Percentiles rank a stretch among this genome's conserved stretches.
These are phyloP conservation scores for Drosophila repleta DNA, from an alignment of 1,140 invertebrate genomes.

Conservation along the genomic window DNA sequence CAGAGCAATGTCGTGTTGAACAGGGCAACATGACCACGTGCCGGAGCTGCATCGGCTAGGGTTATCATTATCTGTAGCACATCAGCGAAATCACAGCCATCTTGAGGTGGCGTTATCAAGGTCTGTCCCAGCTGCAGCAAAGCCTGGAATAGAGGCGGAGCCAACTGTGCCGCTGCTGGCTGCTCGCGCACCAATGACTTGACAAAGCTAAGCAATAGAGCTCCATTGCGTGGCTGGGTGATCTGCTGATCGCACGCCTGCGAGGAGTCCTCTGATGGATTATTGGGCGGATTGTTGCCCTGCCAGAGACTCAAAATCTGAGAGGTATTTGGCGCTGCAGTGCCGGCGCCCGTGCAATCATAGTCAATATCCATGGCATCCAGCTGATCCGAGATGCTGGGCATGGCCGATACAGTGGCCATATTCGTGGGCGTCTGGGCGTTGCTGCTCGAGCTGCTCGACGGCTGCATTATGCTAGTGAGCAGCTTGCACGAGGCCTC, in stretches of 20 bases:
- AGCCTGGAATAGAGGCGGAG: conserved; percentile 87
- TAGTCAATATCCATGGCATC: conserved; percentile 83
- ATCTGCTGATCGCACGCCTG: conserved; percentile 62
- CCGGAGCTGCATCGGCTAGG: conserved; percentile 91
- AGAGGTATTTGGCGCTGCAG: conserved; percentile 78
- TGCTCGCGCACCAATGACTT: conserved; percentile 91
- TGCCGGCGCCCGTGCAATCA: conserved; percentile 62
- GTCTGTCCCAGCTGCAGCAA: conserved; percentile 90
- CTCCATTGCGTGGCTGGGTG: conserved; percentile 86
- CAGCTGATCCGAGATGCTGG: conserved; percentile 82
- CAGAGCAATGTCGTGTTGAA: conserved; percentile 92
- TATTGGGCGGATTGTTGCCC: conserved; percentile 48
- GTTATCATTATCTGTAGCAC: conserved; percentile 91
- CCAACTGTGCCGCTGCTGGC: conserved; percentile 83
- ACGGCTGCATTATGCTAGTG: conserved; percentile 70
- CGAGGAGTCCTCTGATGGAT: conserved; percentile 67
- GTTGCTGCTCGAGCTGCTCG: conserved; percentile 84
- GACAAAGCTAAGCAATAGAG: conserved; percentile 89
- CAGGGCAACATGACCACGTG: conserved; percentile 90
- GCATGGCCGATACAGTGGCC: conserved; percentile 82
- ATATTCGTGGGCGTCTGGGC: conserved; percentile 84
- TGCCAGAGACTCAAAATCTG: conserved; percentile 77
- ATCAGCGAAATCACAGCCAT: conserved; percentile 91
- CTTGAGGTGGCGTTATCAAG: conserved; percentile 87
- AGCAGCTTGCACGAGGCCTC: conserved; percentile 65